phyloP scores from a whole-genome alignment of 1,140 invertebrate species.

The Ceratina calcarata region DNA sequence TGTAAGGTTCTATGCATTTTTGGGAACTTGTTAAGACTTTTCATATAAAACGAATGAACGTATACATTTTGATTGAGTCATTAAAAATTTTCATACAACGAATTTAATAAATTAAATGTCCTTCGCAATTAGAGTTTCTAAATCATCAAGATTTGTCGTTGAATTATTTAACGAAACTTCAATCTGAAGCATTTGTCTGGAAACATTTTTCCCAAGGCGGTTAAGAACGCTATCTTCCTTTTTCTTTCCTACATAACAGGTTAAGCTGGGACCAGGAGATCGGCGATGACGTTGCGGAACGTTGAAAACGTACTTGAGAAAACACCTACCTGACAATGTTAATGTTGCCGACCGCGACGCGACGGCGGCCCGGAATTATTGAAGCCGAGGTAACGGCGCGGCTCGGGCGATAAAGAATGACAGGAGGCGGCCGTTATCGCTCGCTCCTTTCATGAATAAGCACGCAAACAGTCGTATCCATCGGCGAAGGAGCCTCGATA shows the following conservation, averaged over 20 bases:
- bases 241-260: not conserved
- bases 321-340: constrained; percentile 53
- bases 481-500: constrained; percentile 42
- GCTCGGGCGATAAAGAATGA: constrained; percentile 48
- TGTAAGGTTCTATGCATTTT: not conserved
- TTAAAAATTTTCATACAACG: too few species aligned
- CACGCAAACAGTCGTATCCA: constrained; percentile 50
- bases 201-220: not conserved
- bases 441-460: constrained; percentile 48
- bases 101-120: too few species aligned
- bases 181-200: too few species aligned
- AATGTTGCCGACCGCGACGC: constrained; percentile 40
- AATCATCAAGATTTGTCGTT: too few species aligned
- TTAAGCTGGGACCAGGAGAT: not conserved
- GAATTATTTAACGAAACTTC: too few species aligned
- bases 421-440: constrained; percentile 54
- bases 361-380: constrained; percentile 48
- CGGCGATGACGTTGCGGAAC: constrained; percentile 40
- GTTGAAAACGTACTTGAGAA: constrained; percentile 48
- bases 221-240: not conserved
- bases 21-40: not conserved
- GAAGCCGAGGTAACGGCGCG: constrained; percentile 46
- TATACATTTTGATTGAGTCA: too few species aligned
- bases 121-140: too few species aligned
- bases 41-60: too few species aligned